These are phyloP conservation scores for Brachionus plicatilis DNA, from an alignment of 1,140 invertebrate species.

Conservation along the genomic window DNA sequence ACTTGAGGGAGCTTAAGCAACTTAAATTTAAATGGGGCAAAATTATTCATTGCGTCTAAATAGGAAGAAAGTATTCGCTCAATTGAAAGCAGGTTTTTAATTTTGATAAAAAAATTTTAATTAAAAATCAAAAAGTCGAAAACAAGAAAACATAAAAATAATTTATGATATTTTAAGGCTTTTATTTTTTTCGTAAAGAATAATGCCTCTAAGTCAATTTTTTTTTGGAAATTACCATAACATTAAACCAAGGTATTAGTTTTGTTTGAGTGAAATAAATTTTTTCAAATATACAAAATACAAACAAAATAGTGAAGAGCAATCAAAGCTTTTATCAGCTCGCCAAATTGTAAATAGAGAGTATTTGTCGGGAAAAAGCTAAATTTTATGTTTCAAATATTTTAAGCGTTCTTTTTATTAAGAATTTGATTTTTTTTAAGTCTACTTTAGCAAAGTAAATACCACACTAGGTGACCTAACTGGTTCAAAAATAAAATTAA, in stretches of 20 bases:
- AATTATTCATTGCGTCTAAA: not conserved
- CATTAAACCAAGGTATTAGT: not conserved
- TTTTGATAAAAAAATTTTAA: not conserved
- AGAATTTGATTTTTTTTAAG: not conserved
- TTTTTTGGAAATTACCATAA: not conserved
- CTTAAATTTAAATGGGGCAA: not conserved
- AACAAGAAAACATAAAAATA: not conserved
- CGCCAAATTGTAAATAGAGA: not conserved
- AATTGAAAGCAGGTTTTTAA: not conserved
- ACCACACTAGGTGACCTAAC: slow-evolving; percentile 6
- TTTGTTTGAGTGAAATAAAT: not conserved
- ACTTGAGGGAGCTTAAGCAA: not conserved
- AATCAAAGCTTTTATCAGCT: not conserved
- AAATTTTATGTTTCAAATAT: not conserved
- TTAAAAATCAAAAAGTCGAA: not conserved
- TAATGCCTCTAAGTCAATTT: not conserved
- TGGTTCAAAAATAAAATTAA: not conserved
- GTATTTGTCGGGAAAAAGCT: not conserved
- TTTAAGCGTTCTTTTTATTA: not conserved
- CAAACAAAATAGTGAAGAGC: not conserved
- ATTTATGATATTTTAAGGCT: not conserved
- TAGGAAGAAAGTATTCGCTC: not conserved
- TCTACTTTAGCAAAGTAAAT: not conserved
- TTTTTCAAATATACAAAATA: not conserved
- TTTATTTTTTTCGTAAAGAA: not conserved